A percentile compares a stretch with the other conserved stretches of the same genome.
These are phyloP conservation scores for Trissolcus japonicus DNA, from an alignment of 2,888 invertebrate genomes.

Conservation along the genomic window DNA sequence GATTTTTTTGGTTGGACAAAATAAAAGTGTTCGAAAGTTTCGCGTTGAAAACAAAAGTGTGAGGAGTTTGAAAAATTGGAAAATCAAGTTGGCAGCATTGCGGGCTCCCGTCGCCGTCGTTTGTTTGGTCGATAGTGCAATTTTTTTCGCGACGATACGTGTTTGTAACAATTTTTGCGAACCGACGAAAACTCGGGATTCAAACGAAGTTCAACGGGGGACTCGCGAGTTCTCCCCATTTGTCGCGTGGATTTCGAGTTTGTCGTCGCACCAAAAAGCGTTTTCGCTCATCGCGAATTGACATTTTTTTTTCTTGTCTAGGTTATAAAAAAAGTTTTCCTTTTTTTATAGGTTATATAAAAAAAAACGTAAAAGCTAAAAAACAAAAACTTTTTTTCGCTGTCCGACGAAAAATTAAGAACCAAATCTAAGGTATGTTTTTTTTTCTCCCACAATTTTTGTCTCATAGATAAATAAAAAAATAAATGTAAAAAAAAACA, in stretches of 20 bases:
- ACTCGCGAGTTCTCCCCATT: too few species aligned
- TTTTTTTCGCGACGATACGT: slow-evolving; percentile 5
- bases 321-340: slow-evolving; percentile 3
- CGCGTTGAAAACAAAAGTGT: too few species aligned
- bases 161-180: slow-evolving; percentile 3
- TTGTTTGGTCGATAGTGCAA: slow-evolving; percentile 30
- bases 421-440: slow-evolving; percentile 27
- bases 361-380: slow-evolving; percentile 17
- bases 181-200: not conserved
- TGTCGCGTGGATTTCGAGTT: not conserved
- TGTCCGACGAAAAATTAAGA: slow-evolving; percentile 4
- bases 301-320: not conserved
- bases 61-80: too few species aligned
- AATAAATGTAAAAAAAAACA: slow-evolving; percentile 40
- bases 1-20: too few species aligned
- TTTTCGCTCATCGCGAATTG: slow-evolving; percentile 38
- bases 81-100: slow-evolving; percentile 17
- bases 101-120: not conserved
- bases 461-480: slow-evolving; percentile 37
- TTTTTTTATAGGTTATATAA: slow-evolving; percentile 38
- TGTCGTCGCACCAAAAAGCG: slow-evolving; percentile 19
- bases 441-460: slow-evolving; percentile 9
- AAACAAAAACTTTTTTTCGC: slow-evolving; percentile 16
- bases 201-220: too few species aligned
- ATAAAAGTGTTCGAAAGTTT: too few species aligned